Evolutionary conservation across 2,797 vertebrate genomes (phyloP), one percentile per base, ranked within the genome.

Genomic region (Pachyuromys duprasi): DNA sequence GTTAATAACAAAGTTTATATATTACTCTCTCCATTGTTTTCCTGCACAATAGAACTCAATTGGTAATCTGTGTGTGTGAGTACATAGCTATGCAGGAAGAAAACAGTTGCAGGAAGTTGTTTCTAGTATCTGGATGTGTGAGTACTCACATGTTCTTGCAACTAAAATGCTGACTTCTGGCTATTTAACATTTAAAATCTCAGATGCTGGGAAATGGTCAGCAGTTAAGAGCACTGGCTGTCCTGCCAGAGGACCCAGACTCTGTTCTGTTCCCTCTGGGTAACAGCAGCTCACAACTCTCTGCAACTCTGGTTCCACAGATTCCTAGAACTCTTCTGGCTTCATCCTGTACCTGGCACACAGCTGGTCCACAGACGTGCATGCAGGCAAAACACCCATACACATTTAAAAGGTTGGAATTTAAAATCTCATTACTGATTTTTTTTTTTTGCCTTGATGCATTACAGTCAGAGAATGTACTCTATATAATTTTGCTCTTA

Each of bases 171-270:
- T 45, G 63, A 82, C 36, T 57, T 75, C 74, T 76, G 20, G n/a
- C 72, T 80, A 55, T 76, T 70, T 95, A 69, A 60, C 91, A 53
- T 87, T 87, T 84, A 79, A 53, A 91, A 67, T 93, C n/a, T 81
- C 36, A 8, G 26, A 57, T 4, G 57, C 79, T 62, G 36, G 57
- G 57, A 60, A 26, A 39, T 39, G 57, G 26, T 28, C 36, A 28
- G 36, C 8, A 3, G 45, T 76, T 33, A 31, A 78, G 75, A 78
- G 18, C 53, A 24, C 53, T 24, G 53, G 78, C 78, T 80, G 24
- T 22, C 5, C n/a, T 62, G 39, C n/a, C 22, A 42, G 24, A 81
- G 39, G 57, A 60, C 55, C 14, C 55, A 60, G 79, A 80, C 2
- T 57, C 20, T 1, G 11, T 36, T 57, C 20, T 1, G 11, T 36